Evolutionary conservation across 2,113 vertebrate species (phyloP).

Genomic region (Anseranas semipalmata): DNA sequence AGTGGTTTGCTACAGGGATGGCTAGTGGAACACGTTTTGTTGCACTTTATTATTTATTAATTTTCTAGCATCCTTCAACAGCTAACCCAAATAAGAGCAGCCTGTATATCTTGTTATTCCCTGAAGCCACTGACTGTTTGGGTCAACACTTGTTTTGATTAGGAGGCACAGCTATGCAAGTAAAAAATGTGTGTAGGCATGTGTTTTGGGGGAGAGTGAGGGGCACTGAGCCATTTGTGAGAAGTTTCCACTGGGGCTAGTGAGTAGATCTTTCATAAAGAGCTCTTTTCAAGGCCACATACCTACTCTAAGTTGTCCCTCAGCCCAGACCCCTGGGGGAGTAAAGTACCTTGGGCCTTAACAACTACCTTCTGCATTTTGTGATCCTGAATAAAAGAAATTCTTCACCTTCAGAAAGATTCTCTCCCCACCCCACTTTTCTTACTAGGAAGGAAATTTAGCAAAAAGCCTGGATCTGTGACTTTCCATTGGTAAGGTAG

Average conservation of each 20-base stretch:
- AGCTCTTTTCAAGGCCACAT: neutral
- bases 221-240: neutral
- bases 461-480: neutral
- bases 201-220: fast-evolving
- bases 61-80: neutral
- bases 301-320: neutral
- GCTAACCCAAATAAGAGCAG: neutral
- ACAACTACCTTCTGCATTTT: neutral
- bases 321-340: fast-evolving
- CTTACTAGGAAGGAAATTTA: neutral
- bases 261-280: neutral
- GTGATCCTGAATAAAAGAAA: neutral
- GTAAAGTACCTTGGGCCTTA: fast-evolving
- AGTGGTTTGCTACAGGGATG: neutral
- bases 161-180: neutral
- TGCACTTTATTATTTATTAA: neutral
- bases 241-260: neutral
- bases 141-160: neutral
- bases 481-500: neutral
- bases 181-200: neutral
- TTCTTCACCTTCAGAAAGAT: neutral
- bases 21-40: neutral
- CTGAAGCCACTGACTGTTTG: neutral
- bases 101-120: neutral
- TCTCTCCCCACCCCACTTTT: neutral